A percentile compares a stretch with the other conserved stretches of the same genome.
Evolutionary conservation across 1,140 invertebrate species (phyloP).

Genomic region (Melanaphis sacchari): DNA sequence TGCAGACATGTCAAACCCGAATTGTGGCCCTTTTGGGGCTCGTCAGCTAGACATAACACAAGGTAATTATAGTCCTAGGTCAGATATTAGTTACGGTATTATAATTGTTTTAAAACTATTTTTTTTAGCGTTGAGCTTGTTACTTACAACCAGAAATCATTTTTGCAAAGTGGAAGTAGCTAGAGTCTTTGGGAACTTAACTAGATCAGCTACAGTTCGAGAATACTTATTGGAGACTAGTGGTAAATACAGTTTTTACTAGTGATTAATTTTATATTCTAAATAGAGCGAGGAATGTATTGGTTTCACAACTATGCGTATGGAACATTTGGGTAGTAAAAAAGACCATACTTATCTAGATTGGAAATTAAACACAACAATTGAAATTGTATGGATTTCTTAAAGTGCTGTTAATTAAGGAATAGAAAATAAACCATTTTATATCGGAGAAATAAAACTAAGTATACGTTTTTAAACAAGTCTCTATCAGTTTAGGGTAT

Average conservation of each 20-base stretch:
- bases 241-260: conserved; percentile 59
- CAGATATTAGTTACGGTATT: background rate
- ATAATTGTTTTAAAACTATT: conserved; percentile 61
- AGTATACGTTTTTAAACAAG: no score
- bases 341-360: background rate
- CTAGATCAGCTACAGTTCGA: conserved; percentile 69
- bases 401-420: no score
- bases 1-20: conserved; percentile 59
- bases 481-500: no score
- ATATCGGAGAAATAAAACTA: no score
- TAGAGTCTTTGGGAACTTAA: conserved; percentile 74
- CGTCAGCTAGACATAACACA: conserved; percentile 63
- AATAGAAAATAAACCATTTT: no score
- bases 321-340: background rate
- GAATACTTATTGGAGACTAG: conserved; percentile 67
- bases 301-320: background rate
- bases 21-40: conserved; percentile 60
- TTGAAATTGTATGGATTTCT: no score
- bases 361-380: no score
- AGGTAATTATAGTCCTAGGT: conserved; percentile 60
- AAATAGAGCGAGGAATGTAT: background rate
- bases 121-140: conserved; percentile 64
- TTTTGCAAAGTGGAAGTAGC: conserved; percentile 71
- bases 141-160: conserved; percentile 66
- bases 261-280: background rate